These are phyloP conservation scores for Gasterosteus aculeatus DNA, from an alignment of 2,113 vertebrate species.

Conservation along the genomic window DNA sequence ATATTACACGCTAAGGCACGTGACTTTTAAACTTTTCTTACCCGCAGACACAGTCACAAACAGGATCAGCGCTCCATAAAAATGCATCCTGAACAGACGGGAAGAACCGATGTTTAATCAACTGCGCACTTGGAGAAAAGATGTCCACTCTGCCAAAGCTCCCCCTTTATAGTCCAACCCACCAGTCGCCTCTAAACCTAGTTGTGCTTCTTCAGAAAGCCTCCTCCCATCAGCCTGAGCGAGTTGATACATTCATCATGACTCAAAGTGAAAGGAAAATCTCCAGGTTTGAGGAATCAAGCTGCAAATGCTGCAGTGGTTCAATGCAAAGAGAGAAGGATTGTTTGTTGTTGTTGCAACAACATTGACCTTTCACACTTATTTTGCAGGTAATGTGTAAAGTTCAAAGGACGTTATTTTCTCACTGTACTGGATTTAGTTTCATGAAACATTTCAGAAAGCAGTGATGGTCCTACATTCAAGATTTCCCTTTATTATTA, in stretches of 20 bases:
- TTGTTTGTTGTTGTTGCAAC: background rate
- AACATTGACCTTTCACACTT: too few relatives aligned
- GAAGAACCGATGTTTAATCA: background rate
- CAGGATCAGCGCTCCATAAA: slow-evolving; percentile 6
- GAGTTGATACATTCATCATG: too few relatives aligned
- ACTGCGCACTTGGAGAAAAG: background rate
- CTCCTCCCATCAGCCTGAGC: background rate
- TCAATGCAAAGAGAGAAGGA: background rate
- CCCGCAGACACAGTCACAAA: slow-evolving; percentile 3
- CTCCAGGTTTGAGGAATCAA: background rate
- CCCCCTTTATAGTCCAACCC: background rate
- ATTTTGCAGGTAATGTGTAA: too few relatives aligned
- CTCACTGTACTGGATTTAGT: too few relatives aligned
- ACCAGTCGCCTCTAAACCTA: background rate
- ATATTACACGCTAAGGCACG: background rate
- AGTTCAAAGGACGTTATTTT: too few relatives aligned
- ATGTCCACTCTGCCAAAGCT: background rate
- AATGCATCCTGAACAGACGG: background rate
- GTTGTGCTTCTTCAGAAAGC: background rate
- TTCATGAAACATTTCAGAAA: too few relatives aligned
- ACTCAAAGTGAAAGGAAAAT: too few relatives aligned
- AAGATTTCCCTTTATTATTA: too few relatives aligned
- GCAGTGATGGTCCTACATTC: too few relatives aligned
- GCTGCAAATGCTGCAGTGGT: background rate
- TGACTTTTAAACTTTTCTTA: background rate